Evolutionary conservation across 2,888 invertebrate genomes (phyloP).

Genomic region (Julus scandinavius): DNA sequence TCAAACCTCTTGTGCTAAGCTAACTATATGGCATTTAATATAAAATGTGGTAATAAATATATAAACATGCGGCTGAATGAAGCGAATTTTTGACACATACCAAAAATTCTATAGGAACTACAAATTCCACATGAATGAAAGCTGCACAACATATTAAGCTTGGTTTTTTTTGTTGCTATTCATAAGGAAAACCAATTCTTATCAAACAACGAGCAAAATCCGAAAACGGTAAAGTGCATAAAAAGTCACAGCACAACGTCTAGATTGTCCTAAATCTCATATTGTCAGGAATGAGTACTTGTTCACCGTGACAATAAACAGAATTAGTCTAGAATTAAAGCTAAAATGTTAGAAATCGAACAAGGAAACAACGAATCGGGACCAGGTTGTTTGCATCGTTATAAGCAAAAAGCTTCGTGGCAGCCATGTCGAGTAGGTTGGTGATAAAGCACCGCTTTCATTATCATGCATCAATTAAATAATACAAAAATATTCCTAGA

Average conservation of each 20-base stretch:
- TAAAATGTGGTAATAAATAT: not conserved
- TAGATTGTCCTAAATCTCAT: constrained; percentile 41
- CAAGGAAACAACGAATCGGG: not conserved
- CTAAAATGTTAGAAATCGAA: not conserved
- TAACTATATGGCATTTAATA: constrained; percentile 1
- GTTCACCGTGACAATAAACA: not conserved
- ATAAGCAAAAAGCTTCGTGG: too few relatives aligned
- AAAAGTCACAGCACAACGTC: constrained; percentile 39
- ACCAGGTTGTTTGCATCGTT: not conserved
- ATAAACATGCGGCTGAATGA: not conserved
- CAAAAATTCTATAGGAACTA: constrained; percentile 47
- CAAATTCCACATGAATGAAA: constrained; percentile 34
- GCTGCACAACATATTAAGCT: constrained; percentile 13
- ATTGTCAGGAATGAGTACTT: not conserved
- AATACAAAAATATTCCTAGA: not conserved
- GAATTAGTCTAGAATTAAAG: not conserved
- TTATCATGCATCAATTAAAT: not conserved
- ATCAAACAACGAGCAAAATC: constrained; percentile 11
- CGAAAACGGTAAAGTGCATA: constrained; percentile 36
- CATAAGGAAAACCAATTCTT: not conserved
- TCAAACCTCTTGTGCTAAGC: not conserved
- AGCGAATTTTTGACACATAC: constrained; percentile 9
- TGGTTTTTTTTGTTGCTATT: not conserved
- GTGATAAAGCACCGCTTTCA: not conserved
- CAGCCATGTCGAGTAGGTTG: not conserved